These are phyloP conservation scores for Operophtera brumata DNA, from an alignment of 2,888 invertebrate genomes.

Conservation along the genomic window DNA sequence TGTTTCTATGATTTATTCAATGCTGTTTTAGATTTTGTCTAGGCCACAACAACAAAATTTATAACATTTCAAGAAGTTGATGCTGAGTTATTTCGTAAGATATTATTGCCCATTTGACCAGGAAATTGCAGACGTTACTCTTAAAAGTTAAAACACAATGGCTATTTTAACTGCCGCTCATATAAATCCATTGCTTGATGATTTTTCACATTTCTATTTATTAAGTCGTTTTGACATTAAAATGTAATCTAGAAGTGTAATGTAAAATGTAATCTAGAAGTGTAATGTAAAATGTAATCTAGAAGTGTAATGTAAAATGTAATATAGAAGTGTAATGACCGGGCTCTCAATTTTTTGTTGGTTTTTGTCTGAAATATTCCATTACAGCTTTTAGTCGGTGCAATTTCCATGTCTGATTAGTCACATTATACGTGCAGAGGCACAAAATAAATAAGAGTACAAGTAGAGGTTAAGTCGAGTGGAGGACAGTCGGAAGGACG, in stretches of 20 bases:
- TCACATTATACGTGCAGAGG: too few species aligned
- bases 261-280: too few species aligned
- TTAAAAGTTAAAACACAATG: constrained; percentile 9
- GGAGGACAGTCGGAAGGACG: too few species aligned
- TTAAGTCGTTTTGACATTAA: constrained; percentile 18
- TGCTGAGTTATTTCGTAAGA: constrained; percentile 1
- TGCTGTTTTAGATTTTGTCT: neutral
- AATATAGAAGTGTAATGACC: too few species aligned
- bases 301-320: too few species aligned
- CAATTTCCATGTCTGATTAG: too few species aligned
- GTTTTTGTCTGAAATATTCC: too few species aligned
- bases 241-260: constrained; percentile 11
- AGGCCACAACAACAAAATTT: neutral
- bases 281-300: too few species aligned
- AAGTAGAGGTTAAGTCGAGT: too few species aligned
- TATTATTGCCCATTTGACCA: neutral
- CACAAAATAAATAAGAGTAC: too few species aligned
- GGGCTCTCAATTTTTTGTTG: too few species aligned
- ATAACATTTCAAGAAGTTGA: neutral
- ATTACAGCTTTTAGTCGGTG: too few species aligned
- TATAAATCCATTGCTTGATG: constrained; percentile 2
- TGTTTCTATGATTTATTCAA: neutral
- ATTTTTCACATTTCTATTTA: constrained; percentile 7
- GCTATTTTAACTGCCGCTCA: constrained; percentile 2
- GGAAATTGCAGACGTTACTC: neutral